phyloP scores from a whole-genome alignment of 2,113 vertebrate species.

The Murina feae region DNA sequence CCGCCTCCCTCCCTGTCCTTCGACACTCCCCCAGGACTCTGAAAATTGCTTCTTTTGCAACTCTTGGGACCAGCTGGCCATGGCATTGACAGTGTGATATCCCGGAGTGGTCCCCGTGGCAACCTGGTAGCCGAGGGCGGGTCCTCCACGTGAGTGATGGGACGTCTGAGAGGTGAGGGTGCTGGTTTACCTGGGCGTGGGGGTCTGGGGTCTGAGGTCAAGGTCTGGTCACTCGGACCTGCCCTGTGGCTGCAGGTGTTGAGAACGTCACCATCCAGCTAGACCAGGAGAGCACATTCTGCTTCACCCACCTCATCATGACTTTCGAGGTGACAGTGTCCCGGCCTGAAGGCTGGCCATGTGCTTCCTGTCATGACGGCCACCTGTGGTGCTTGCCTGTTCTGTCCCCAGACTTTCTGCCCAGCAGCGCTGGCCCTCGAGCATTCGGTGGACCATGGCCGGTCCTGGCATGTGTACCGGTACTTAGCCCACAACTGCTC shows the following conservation, averaged over 20 bases:
- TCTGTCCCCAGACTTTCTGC: conserved; percentile 83
- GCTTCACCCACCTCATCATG: conserved; percentile 92
- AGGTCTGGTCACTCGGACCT: neutral
- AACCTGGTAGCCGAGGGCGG: conserved; percentile 89
- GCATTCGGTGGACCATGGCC: conserved; percentile 84
- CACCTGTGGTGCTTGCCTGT: neutral
- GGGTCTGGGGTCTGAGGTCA: neutral
- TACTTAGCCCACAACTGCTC: conserved; percentile 91
- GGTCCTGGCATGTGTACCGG: conserved; percentile 85
- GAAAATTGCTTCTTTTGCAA: conserved; percentile 90
- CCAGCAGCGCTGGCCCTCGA: conserved; percentile 91
- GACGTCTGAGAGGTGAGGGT: too few species aligned
- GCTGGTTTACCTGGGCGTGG: neutral
- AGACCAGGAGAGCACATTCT: conserved; percentile 89
- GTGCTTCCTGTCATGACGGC: neutral
- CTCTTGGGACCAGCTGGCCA: conserved; percentile 84
- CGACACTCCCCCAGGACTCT: conserved; percentile 75
- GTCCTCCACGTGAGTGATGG: too few species aligned
- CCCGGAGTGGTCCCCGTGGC: conserved; percentile 72
- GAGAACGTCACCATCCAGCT: conserved; percentile 88
- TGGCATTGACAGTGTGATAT: conserved; percentile 88
- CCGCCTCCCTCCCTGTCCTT: neutral
- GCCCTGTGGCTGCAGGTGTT: conserved; percentile 75
- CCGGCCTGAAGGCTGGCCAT: neutral
- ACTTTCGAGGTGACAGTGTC: conserved; percentile 86